Evolutionary conservation across 2,113 vertebrate species (phyloP), one percentile per base, ranked within the genome.

Genomic region (Sciurus niger): DNA sequence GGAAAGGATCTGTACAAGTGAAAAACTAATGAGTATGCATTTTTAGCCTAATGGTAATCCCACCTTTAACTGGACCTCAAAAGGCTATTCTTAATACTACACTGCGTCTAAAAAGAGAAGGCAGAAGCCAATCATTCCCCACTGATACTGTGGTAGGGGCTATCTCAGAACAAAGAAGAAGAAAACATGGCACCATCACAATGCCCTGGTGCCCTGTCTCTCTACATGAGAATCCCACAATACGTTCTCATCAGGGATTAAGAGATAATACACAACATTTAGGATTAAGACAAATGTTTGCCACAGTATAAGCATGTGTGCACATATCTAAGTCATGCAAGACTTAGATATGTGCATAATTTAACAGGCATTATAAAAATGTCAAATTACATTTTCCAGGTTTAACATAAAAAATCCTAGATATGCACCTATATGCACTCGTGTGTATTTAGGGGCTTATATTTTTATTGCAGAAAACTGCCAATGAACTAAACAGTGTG

Each of bases 401-500:
- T 93, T 80, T 40, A 78, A 68, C 68, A 40, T 48, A 22, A 13
- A 30, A 65, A 65, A 25, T 25, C 17, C 73, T 25, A 55, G 55
- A 37, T 78, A 34, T n/a, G 40, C 28, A 63, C 0, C 20, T 51
- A 3, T 51, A 34, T 32, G 34, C 32, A 40, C 73, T 73, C 30
- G 10, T 55, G n/a, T 28, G 6, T n/a, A 34, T 48, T 94, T 43
- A 5, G 0, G 48, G 63, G 22, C 4, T 34, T 95, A 6, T 58
- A 1, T 37, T 92, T 87, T 83, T 88, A 46, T 79, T 95, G 37
- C 96, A 98, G 98, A 96, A 97, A 97, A 95, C 95, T 17, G 72
- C 94, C 72, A 84, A 58, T 37, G 98, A 98, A 55, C 94, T 98
- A 22, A 98, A 92, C 67, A 89, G 53, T 10, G 98, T 98, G 6